Evolutionary conservation across 2,797 vertebrate species (phyloP).

Genomic region (Cossypha dichroa): DNA sequence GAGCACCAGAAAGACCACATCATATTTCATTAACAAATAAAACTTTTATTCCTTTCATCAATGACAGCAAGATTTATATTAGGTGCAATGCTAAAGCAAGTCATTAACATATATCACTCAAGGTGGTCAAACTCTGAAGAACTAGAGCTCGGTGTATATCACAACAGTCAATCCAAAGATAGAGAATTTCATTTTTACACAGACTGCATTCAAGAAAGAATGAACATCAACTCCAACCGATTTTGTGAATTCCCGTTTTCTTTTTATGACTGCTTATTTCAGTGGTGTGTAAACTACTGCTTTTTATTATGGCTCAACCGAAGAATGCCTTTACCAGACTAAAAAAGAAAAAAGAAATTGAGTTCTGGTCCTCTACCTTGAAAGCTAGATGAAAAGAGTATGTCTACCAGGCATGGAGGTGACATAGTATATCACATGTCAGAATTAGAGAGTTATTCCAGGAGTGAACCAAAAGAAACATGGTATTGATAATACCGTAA

Average conservation of each 20-base stretch:
- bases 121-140: conserved; percentile 44
- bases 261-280: neutral
- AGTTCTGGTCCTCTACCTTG: neutral
- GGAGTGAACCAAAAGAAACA: neutral
- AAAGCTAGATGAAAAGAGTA: conserved; percentile 28
- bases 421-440: neutral
- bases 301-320: neutral
- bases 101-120: conserved; percentile 69
- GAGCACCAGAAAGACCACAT: conserved; percentile 78
- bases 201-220: neutral
- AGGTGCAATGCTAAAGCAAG: conserved; percentile 41
- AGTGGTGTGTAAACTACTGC: neutral
- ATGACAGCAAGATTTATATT: conserved; percentile 66
- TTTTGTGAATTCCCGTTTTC: neutral
- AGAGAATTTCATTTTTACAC: conserved; percentile 40
- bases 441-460: neutral
- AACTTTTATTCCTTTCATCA: conserved; percentile 73
- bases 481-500: conserved; percentile 41
- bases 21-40: conserved; percentile 88
- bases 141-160: conserved; percentile 27
- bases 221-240: neutral
- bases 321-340: neutral
- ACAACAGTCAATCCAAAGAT: conserved; percentile 34
- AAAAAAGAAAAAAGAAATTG: neutral
- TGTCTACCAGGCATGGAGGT: neutral